A percentile compares a stretch with the other conserved stretches of the same genome.
Conservation (phyloP, 1,140 invertebrate genomes). For the Triops longicaudatus region DNA sequence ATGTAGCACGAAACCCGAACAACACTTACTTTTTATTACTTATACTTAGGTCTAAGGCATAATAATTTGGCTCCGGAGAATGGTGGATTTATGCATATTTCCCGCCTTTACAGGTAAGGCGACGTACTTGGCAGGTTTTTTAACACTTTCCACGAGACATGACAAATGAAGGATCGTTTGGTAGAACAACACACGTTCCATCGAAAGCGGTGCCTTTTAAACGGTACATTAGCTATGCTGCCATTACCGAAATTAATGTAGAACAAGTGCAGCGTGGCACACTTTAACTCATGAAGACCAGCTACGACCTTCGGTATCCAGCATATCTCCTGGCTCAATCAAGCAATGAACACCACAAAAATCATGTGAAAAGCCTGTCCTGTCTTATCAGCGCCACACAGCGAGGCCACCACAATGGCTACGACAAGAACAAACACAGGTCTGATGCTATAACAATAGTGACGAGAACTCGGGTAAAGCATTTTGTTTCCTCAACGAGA, state of each 20-base stretch:
- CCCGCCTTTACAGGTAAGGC: neutral
- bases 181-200: neutral
- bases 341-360: neutral
- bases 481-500: neutral
- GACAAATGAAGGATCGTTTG: neutral
- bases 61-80: neutral
- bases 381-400: neutral
- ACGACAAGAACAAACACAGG: neutral
- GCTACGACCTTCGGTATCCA: neutral
- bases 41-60: slow-evolving; percentile 15
- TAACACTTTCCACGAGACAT: neutral
- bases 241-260: slow-evolving; percentile 12
- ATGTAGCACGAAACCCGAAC: neutral
- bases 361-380: neutral
- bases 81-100: neutral
- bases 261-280: neutral
- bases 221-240: neutral
- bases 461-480: neutral
- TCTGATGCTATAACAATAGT: neutral
- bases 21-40: slow-evolving; percentile 5
- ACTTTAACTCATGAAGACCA: neutral
- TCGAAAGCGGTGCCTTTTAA: neutral
- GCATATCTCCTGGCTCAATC: neutral
- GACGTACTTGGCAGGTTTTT: neutral
- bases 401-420: neutral